Percentiles rank a stretch among this genome's conserved stretches.
phyloP scores from a whole-genome alignment of 2,113 vertebrate genomes.

The Notothenia coriiceps region DNA sequence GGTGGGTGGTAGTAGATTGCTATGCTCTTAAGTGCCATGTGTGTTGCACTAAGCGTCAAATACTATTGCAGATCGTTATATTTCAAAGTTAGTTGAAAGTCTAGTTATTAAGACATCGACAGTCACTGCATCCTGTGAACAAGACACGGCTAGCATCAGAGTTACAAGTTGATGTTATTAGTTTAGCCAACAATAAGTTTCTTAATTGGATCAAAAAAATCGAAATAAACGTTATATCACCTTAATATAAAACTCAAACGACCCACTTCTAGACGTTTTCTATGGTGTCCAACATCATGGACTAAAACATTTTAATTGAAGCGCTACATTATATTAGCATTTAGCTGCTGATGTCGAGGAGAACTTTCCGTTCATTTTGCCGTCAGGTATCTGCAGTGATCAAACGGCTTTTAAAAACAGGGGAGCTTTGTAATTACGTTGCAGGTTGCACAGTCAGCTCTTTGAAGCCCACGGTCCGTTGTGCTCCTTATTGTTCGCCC shows the following conservation, averaged over 20 bases:
- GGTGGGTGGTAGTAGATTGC: too few species aligned
- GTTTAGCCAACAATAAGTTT: neutral
- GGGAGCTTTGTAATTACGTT: conserved; percentile 35
- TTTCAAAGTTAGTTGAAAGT: too few species aligned
- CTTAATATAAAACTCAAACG: neutral
- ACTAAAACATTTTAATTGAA: neutral
- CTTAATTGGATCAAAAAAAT: neutral
- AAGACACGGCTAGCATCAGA: too few species aligned
- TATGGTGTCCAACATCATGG: neutral
- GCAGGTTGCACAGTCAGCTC: conserved; percentile 23
- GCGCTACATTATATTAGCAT: neutral
- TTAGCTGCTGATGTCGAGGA: neutral
- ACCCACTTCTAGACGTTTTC: neutral
- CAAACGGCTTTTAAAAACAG: conserved; percentile 26
- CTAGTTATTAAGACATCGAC: too few species aligned
- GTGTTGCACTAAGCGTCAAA: too few species aligned
- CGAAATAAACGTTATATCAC: neutral
- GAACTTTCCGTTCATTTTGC: neutral
- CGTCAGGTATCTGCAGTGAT: conserved; percentile 17
- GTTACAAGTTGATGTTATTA: neutral
- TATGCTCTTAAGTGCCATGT: too few species aligned
- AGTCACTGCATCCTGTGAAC: too few species aligned
- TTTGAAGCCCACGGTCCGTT: conserved; percentile 23
- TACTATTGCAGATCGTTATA: too few species aligned
- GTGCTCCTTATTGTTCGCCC: conserved; percentile 9